Evolutionary conservation across 1,140 invertebrate genomes (phyloP).

Genomic region (Glossosoma conforme): DNA sequence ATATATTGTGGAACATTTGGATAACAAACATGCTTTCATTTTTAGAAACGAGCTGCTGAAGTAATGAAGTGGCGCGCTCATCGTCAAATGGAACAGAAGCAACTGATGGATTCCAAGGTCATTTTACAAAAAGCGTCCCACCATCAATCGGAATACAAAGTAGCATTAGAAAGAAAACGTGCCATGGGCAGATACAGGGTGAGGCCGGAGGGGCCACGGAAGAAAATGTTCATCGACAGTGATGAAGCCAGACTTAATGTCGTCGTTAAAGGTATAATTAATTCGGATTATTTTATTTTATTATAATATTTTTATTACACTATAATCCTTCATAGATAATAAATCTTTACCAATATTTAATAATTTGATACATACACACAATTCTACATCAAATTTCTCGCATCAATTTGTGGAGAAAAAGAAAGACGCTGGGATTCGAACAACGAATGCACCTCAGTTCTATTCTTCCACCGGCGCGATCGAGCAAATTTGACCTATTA

Average conservation of each 20-base stretch:
- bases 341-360: too few species aligned
- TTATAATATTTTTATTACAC: background rate
- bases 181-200: slow-evolving; percentile 53
- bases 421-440: too few species aligned
- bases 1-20: too few species aligned
- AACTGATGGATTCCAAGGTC: slow-evolving; percentile 53
- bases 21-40: too few species aligned
- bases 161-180: slow-evolving; percentile 57
- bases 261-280: slow-evolving; percentile 48
- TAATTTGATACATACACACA: too few species aligned
- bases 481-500: too few species aligned
- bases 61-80: slow-evolving; percentile 62
- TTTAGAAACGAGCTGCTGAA: slow-evolving; percentile 61
- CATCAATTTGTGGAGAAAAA: too few species aligned
- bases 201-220: slow-evolving; percentile 47
- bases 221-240: slow-evolving; percentile 55
- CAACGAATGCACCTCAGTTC: too few species aligned
- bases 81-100: slow-evolving; percentile 56
- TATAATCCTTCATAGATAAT: slow-evolving; percentile 2
- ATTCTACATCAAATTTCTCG: too few species aligned
- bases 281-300: background rate
- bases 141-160: slow-evolving; percentile 66
- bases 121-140: slow-evolving; percentile 65
- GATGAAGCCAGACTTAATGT: slow-evolving; percentile 46
- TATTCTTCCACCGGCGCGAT: too few species aligned